These are phyloP conservation scores for Baccha elongata DNA, from an alignment of 2,888 invertebrate species.

Conservation along the genomic window DNA sequence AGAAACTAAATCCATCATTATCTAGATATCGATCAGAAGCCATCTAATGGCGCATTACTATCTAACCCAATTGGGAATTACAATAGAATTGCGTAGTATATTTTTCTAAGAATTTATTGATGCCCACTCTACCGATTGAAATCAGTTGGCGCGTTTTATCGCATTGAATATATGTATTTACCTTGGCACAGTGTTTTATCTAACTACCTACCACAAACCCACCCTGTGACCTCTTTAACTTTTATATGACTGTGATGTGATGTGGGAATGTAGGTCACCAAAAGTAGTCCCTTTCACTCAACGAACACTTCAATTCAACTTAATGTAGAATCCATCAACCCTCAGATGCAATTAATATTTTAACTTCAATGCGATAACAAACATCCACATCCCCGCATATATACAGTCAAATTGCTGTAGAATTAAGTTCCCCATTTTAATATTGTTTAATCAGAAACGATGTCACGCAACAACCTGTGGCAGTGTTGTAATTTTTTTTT, in stretches of 20 bases:
- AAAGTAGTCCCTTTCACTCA: constrained; percentile 23
- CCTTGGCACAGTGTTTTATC: constrained; percentile 17
- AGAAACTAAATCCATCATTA: constrained; percentile 30
- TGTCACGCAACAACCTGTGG: constrained; percentile 71
- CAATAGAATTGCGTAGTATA: constrained; percentile 51
- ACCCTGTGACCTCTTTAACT: background rate
- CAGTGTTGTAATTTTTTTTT: background rate
- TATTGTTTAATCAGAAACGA: constrained; percentile 43
- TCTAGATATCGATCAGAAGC: constrained; percentile 46
- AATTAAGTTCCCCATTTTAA: constrained; percentile 38
- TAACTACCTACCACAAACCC: background rate
- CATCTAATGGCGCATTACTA: constrained; percentile 35
- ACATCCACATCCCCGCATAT: background rate
- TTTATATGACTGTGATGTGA: background rate
- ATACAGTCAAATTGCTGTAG: background rate
- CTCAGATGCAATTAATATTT: constrained; percentile 34
- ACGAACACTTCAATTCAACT: constrained; percentile 17
- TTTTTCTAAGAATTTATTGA: constrained; percentile 38
- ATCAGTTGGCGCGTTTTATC: constrained; percentile 7
- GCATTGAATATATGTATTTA: constrained; percentile 4
- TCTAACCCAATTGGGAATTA: constrained; percentile 24
- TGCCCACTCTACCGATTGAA: constrained; percentile 23
- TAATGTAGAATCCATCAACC: constrained; percentile 31
- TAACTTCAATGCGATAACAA: constrained; percentile 13
- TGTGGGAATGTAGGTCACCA: constrained; percentile 12